phyloP scores from a whole-genome alignment of 1,140 invertebrate species.

The Thalassaphorura encarpata region DNA sequence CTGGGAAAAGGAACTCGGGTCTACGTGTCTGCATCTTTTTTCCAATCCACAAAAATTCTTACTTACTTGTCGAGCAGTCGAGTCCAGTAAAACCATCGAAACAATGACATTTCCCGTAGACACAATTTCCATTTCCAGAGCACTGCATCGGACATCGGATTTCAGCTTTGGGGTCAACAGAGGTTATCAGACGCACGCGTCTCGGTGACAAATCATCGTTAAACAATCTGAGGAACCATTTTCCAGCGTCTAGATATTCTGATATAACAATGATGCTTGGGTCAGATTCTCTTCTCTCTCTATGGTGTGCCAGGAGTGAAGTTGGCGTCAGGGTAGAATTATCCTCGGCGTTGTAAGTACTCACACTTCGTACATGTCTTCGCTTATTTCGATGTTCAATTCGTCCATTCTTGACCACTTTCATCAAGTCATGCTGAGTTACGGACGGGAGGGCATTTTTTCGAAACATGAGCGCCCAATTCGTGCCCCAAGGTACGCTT shows the following conservation, averaged over 20 bases:
- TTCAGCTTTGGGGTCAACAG: conserved; percentile 71
- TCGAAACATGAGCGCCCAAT: conserved; percentile 76
- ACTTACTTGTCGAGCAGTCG: conserved; percentile 48
- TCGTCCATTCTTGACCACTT: conserved; percentile 74
- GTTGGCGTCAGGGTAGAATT: not conserved
- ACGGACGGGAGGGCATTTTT: conserved; percentile 85
- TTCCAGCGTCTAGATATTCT: conserved; percentile 77
- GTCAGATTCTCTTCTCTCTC: conserved; percentile 10
- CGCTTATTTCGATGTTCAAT: conserved; percentile 54
- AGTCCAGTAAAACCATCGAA: conserved; percentile 86
- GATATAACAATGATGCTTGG: conserved; percentile 28
- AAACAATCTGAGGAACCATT: conserved; percentile 91
- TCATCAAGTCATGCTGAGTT: conserved; percentile 90
- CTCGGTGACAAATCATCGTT: conserved; percentile 66
- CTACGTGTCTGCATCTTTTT: not conserved
- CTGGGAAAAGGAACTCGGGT: not conserved
- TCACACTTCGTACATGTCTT: conserved; percentile 17
- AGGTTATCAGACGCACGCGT: conserved; percentile 62
- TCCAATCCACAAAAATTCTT: not conserved
- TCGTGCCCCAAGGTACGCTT: conserved; percentile 54
- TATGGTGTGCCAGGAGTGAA: not conserved
- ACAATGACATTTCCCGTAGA: conserved; percentile 89
- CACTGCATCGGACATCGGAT: conserved; percentile 83
- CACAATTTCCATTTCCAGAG: conserved; percentile 85
- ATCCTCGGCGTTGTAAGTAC: conserved; percentile 3